Base-by-base conservation (phyloP, 1,140 invertebrate species). In the Nymphalis io region DNA sequence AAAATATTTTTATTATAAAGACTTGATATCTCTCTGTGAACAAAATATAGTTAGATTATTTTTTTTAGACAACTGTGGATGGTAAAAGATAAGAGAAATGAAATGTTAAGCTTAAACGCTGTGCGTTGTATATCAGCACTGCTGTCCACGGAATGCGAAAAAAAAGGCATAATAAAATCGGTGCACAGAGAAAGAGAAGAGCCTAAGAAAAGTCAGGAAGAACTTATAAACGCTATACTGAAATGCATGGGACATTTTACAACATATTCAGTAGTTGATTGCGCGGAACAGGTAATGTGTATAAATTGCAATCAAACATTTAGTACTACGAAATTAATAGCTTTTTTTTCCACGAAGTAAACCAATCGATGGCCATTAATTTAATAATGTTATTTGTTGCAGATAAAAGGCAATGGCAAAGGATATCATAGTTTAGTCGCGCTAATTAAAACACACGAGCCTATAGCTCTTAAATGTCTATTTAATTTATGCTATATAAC, bases 181-280 rank as follows among this genome's bases (percentile, higher is more conserved):
- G 48, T 60, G 58, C 76, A 51, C 42, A 86, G 81, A 61, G 81
- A 83, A 75, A 60, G 74, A 64, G 83, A 87, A 39, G 81, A 75
- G 10, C 68, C 81, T 3, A 84, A 79, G 57, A 88, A 87, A 65
- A 88, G 86, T 61, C 85, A 92, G 70, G 83, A 88, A 72, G 89
- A 93, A 66, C 79, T 92, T 16, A 84, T 93, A 13, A 76, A 63
- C 70, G 89, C 89, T 12, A 87, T 93, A 62, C 74, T 93, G 21
- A 93, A 93, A 79, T 92, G 92, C 66, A 75, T 92, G 27, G 90
- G 89, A 38, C 86, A 88, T 62, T 92, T 92, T 65, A 92, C 90
- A 21, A 88, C 85, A 58, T 82, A 88, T 66, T 67, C 87, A 59
- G 81, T 86, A 48, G 66, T 72, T 33, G 77, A 82, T 51, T 92